These are phyloP conservation scores for Tachuris rubrigastra DNA, from an alignment of 2,113 vertebrate species.

Conservation along the genomic window DNA sequence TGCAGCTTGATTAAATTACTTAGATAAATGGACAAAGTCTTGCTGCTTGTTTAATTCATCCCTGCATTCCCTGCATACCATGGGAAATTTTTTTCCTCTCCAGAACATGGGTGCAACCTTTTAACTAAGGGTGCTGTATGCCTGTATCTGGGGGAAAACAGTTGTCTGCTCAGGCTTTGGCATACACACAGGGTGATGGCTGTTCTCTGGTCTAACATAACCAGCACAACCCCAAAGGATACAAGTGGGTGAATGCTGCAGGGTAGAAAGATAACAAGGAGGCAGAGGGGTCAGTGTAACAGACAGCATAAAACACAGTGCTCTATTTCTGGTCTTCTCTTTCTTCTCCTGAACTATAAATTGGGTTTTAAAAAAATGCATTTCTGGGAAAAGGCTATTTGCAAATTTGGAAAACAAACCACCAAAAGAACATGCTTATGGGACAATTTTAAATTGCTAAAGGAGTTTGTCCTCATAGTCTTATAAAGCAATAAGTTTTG, in stretches of 20 bases:
- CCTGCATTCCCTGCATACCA: rapidly evolving
- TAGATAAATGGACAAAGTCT: background rate
- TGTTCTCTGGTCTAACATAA: background rate
- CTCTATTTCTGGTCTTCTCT: background rate
- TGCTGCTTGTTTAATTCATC: background rate
- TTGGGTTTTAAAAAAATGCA: background rate
- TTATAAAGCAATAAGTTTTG: background rate
- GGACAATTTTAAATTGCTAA: background rate
- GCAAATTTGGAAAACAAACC: background rate
- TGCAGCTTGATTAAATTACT: background rate
- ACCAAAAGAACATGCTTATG: background rate
- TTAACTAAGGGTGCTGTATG: rapidly evolving
- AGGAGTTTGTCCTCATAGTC: background rate
- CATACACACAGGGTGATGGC: background rate
- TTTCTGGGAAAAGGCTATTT: background rate
- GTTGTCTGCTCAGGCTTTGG: background rate
- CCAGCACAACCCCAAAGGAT: background rate
- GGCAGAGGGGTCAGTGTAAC: background rate
- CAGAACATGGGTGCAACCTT: background rate
- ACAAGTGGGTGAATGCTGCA: background rate
- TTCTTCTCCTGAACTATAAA: background rate
- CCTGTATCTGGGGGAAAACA: background rate
- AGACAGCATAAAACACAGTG: background rate
- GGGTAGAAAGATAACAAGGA: background rate
- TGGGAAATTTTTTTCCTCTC: background rate